These are phyloP conservation scores for Zaprionus lineosus DNA, from an alignment of 2,888 invertebrate genomes.

Conservation along the genomic window DNA sequence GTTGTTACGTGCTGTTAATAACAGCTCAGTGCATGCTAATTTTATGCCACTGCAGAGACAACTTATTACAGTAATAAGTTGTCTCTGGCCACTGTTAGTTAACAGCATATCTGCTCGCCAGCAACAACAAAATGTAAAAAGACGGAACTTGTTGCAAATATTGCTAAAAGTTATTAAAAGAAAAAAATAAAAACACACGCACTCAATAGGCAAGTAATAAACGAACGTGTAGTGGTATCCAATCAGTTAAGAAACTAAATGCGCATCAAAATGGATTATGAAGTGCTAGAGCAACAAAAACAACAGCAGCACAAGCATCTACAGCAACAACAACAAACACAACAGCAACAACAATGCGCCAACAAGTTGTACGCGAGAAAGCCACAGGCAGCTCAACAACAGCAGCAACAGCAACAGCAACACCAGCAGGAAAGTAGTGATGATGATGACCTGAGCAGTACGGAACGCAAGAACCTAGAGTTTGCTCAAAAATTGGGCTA, in stretches of 20 bases:
- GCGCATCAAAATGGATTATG: slow-evolving; percentile 69
- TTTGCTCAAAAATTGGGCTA: slow-evolving; percentile 96
- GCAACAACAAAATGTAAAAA: slow-evolving; percentile 68
- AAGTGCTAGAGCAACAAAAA: slow-evolving; percentile 59
- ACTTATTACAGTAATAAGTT: too few species aligned
- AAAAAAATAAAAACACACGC: slow-evolving; percentile 13
- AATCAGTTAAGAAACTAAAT: slow-evolving; percentile 50
- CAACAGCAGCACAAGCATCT: slow-evolving; percentile 44
- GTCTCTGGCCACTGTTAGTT: too few species aligned
- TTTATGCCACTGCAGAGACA: slow-evolving; percentile 16
- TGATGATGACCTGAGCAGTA: slow-evolving; percentile 58
- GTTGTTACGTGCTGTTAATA: slow-evolving; percentile 1
- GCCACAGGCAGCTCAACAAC: slow-evolving; percentile 41
- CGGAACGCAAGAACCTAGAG: slow-evolving; percentile 84
- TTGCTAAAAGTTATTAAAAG: slow-evolving; percentile 34
- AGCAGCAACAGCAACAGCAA: slow-evolving; percentile 31
- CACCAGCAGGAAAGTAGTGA: slow-evolving; percentile 55
- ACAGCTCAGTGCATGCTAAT: slow-evolving; percentile 12
- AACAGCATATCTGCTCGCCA: slow-evolving; percentile 42
- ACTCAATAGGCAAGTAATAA: slow-evolving; percentile 23
- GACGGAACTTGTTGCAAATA: slow-evolving; percentile 72
- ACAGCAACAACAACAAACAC: slow-evolving; percentile 40
- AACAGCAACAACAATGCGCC: slow-evolving; percentile 58
- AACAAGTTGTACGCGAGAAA: slow-evolving; percentile 61
- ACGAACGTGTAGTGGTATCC: slow-evolving; percentile 17